Conservation (phyloP, 2,888 invertebrate genomes). For the Epirrhoe tristata region DNA sequence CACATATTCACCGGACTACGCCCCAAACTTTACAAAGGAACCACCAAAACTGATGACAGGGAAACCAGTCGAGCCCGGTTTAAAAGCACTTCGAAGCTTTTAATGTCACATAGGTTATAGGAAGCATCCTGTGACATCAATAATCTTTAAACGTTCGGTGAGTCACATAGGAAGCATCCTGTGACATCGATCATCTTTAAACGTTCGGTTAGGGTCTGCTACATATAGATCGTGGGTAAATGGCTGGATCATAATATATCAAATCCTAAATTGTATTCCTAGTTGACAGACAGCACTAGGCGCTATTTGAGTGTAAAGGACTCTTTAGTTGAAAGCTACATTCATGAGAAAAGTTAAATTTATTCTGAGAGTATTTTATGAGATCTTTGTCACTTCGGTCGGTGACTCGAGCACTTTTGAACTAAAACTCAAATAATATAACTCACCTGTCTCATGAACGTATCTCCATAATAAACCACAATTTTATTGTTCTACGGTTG, state of each 20-base stretch:
- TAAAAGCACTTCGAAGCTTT: not conserved
- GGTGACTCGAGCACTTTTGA: conserved; percentile 31
- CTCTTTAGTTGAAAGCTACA: conserved; percentile 13
- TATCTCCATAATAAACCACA: conserved; percentile 24
- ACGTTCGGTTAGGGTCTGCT: too few species aligned
- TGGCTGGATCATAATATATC: too few species aligned
- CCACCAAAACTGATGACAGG: too few species aligned
- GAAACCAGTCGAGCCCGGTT: not conserved
- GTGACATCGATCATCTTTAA: too few species aligned
- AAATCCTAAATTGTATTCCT: too few species aligned
- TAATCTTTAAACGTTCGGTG: too few species aligned
- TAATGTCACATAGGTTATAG: not conserved
- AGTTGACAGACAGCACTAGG: too few species aligned
- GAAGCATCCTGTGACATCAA: too few species aligned
- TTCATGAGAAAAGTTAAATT: conserved; percentile 30
- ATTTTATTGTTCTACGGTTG: conserved; percentile 3
- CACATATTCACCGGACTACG: not conserved
- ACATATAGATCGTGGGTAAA: too few species aligned
- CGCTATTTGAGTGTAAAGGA: not conserved
- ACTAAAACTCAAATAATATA: conserved; percentile 36
- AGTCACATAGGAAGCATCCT: too few species aligned
- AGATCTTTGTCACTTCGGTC: conserved; percentile 30
- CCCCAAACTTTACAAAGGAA: not conserved
- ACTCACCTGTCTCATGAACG: conserved; percentile 23
- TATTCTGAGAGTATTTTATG: conserved; percentile 32